These are phyloP conservation scores for Diachasma alloeum DNA, from an alignment of 1,140 invertebrate genomes.

Conservation along the genomic window DNA sequence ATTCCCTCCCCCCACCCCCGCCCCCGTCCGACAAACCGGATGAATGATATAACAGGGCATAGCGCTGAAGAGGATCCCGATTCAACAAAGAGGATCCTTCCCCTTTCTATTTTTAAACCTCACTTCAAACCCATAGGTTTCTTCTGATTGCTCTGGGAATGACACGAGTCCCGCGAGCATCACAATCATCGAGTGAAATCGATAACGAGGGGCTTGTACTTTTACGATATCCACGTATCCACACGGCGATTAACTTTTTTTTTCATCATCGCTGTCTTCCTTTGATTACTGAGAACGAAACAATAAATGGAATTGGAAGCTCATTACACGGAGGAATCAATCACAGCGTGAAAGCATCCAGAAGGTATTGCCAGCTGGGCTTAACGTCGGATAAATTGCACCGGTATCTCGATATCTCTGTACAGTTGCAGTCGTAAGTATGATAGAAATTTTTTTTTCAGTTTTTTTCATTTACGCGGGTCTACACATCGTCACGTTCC, in stretches of 20 bases:
- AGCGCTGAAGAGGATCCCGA: neutral
- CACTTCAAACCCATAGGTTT: neutral
- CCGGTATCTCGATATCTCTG: neutral
- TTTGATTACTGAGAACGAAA: constrained; percentile 11
- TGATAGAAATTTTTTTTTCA: neutral
- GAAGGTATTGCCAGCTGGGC: neutral
- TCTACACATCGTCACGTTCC: constrained; percentile 25
- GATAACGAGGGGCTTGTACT: constrained; percentile 16
- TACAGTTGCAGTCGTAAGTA: neutral
- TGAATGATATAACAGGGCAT: constrained; percentile 35
- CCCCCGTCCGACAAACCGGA: constrained; percentile 24
- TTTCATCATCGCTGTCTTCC: neutral
- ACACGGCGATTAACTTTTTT: neutral
- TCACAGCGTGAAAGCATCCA: constrained; percentile 5
- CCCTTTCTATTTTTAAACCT: neutral
- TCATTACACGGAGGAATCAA: constrained; percentile 24
- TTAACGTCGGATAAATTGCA: constrained; percentile 34
- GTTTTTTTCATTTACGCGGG: constrained; percentile 15
- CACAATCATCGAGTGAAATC: constrained; percentile 23
- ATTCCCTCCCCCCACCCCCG: constrained; percentile 4
- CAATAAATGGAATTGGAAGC: constrained; percentile 23
- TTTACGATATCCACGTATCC: neutral
- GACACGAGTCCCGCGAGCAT: neutral
- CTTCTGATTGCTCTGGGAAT: constrained; percentile 20
- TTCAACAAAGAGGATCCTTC: neutral